A percentile compares a stretch with the other conserved stretches of the same genome.
Evolutionary conservation across 1,140 invertebrate genomes (phyloP).

Genomic region (Episyrphus balteatus): DNA sequence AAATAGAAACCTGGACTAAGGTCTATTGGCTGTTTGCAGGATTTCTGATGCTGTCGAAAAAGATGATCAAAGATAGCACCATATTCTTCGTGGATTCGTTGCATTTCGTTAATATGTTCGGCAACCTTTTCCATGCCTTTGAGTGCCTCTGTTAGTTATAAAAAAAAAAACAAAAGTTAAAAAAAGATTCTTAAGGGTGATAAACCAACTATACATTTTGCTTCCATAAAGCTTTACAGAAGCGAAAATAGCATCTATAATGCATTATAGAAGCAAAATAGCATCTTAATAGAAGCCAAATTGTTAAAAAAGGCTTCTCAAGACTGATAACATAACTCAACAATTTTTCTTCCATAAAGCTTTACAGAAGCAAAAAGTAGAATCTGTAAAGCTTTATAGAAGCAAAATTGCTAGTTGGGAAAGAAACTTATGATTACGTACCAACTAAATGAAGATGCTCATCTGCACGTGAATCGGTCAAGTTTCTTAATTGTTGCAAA

Average conservation of each 20-base stretch:
- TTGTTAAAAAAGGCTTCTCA: no score
- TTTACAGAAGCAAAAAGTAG: no score
- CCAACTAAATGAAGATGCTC: constrained; percentile 88
- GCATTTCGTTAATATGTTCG: constrained; percentile 99
- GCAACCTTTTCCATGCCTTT: constrained; percentile 98
- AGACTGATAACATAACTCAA: no score
- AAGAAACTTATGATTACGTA: constrained; percentile 37
- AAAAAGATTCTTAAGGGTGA: no score
- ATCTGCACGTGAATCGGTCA: constrained; percentile 83
- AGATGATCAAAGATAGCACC: constrained; percentile 95
- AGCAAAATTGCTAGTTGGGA: no score
- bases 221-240: no score
- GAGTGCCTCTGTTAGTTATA: constrained; percentile 58
- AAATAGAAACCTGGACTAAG: constrained; percentile 66
- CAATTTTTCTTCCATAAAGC: no score
- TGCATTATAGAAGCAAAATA: no score
- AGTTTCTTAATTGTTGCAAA: constrained; percentile 86
- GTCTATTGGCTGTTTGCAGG: constrained; percentile 87
- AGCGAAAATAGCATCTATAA: no score
- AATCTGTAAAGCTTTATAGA: no score
- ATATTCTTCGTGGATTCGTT: constrained; percentile 98
- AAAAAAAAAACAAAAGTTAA: no score
- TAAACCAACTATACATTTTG: neutral
- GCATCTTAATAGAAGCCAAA: no score
- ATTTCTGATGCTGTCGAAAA: constrained; percentile 89